Conservation (phyloP, 2,888 invertebrate genomes). For the Trichopria drosophilae region DNA sequence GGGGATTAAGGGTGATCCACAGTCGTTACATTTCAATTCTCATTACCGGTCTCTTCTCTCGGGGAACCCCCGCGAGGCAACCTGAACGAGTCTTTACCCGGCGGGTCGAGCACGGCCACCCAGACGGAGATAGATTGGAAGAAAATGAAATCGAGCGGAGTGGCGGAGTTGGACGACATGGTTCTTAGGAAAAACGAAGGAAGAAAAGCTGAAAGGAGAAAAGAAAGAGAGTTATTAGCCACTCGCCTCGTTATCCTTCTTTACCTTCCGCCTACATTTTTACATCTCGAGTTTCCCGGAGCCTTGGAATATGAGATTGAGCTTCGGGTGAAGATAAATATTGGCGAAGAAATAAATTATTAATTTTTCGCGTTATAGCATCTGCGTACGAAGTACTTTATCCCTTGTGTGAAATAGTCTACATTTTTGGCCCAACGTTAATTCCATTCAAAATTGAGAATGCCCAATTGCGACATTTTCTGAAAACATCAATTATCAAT, state of each 20-base stretch:
- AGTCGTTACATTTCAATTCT: constrained; percentile 44
- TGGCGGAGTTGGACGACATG: neutral
- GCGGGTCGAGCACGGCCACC: constrained; percentile 33
- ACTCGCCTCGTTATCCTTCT: constrained; percentile 16
- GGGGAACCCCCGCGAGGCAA: constrained; percentile 27
- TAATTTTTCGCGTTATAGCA: too few relatives aligned
- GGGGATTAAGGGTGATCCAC: constrained; percentile 40
- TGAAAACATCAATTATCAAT: too few relatives aligned
- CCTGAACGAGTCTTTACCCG: constrained; percentile 38
- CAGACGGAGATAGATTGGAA: constrained; percentile 40
- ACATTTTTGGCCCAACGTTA: too few relatives aligned
- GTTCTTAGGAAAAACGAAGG: constrained; percentile 3
- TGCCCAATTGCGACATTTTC: too few relatives aligned
- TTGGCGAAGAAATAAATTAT: too few relatives aligned
- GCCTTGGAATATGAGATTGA: too few relatives aligned
- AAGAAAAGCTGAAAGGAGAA: constrained; percentile 24
- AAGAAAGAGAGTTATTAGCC: constrained; percentile 27
- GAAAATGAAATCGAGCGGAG: constrained; percentile 38
- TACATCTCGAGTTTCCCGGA: too few relatives aligned
- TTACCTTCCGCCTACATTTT: too few relatives aligned
- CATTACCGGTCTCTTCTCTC: constrained; percentile 39
- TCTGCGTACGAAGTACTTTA: too few relatives aligned
- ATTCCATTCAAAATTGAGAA: too few relatives aligned
- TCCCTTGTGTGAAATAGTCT: too few relatives aligned
- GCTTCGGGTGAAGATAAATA: too few relatives aligned